Percentiles rank a stretch among this genome's conserved stretches.
These are phyloP conservation scores for Rhysida immarginata DNA, from an alignment of 1,140 invertebrate genomes.

Conservation along the genomic window DNA sequence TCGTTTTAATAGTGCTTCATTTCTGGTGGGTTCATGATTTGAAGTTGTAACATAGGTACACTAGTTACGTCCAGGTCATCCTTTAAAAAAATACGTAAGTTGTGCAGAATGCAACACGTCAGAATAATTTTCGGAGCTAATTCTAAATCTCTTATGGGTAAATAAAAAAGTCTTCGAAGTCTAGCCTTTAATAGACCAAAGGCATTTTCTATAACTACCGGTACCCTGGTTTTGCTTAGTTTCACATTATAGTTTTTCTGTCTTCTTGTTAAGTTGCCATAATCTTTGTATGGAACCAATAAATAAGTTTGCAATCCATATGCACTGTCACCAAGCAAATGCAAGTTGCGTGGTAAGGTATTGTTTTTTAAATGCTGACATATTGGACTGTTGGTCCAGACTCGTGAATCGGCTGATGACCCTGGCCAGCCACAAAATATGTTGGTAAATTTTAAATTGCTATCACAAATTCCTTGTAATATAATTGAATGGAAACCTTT, in stretches of 20 bases:
- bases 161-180: constrained; percentile 22
- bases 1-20: not conserved
- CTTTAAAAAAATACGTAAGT: constrained; percentile 21
- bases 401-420: constrained; percentile 11
- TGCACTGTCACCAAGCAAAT: constrained; percentile 26
- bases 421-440: constrained; percentile 13
- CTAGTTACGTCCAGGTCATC: constrained; percentile 11
- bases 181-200: no score
- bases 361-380: not conserved
- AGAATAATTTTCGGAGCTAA: constrained; percentile 21
- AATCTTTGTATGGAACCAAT: constrained; percentile 23
- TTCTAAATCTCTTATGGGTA: constrained; percentile 19
- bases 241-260: constrained; percentile 21
- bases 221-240: constrained; percentile 18
- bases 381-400: constrained; percentile 9
- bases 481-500: constrained; percentile 6
- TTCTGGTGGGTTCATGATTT: not conserved
- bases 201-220: constrained; percentile 23
- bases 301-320: constrained; percentile 23
- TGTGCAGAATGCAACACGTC: constrained; percentile 25
- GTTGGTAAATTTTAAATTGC: constrained; percentile 6
- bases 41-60: not conserved
- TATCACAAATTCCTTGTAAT: constrained; percentile 13
- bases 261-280: constrained; percentile 21
- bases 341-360: constrained; percentile 12